These are phyloP conservation scores for Alentia gelatinosa DNA, from an alignment of 2,888 invertebrate species.

Conservation along the genomic window DNA sequence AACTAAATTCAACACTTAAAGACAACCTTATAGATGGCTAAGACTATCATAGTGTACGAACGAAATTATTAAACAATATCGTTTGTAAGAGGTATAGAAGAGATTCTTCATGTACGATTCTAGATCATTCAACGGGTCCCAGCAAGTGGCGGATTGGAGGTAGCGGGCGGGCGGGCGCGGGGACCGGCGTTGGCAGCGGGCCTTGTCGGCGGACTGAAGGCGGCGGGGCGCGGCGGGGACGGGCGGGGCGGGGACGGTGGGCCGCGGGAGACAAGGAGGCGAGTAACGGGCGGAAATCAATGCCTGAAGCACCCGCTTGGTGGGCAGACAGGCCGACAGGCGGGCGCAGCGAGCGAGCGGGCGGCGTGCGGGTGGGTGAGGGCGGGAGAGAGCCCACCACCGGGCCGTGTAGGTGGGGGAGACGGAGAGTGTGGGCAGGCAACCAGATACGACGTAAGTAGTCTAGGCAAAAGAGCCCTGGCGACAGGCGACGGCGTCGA, in stretches of 20 bases:
- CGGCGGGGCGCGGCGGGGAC: not conserved
- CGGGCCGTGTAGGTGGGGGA: not conserved
- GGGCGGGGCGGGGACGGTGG: not conserved
- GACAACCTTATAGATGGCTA: no score
- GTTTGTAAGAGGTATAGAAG: no score
- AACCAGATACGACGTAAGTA: not conserved
- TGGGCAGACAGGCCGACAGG: not conserved
- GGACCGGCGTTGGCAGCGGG: no score
- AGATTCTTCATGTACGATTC: no score
- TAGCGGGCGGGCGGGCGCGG: no score
- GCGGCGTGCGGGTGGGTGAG: not conserved
- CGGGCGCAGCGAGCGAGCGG: not conserved
- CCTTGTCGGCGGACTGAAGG: not conserved
- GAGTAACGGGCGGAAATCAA: conserved; percentile 1
- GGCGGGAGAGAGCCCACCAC: no score
- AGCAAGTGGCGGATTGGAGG: no score
- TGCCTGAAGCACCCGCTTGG: not conserved
- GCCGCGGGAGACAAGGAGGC: not conserved
- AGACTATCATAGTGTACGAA: no score
- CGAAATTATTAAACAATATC: no score
- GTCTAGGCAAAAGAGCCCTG: not conserved
- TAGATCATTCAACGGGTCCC: no score
- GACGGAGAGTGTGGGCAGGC: not conserved
- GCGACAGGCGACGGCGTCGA: not conserved
- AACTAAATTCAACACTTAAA: no score